Conservation (phyloP, 2,888 invertebrate species). For the Rotaria socialis region DNA sequence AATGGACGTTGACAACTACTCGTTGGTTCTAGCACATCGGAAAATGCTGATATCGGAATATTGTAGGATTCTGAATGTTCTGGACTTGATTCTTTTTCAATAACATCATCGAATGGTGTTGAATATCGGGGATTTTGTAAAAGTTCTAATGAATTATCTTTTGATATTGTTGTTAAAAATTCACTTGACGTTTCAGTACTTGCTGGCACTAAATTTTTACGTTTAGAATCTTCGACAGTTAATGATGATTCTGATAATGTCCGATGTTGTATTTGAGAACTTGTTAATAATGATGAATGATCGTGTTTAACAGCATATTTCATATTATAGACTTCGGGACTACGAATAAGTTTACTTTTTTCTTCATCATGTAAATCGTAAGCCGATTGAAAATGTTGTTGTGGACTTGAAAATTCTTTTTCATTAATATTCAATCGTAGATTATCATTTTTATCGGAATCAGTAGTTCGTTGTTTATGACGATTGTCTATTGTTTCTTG, state of each 20-base stretch:
- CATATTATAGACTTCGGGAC: slow-evolving; percentile 14
- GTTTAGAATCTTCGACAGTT: neutral
- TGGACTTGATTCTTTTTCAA: slow-evolving; percentile 25
- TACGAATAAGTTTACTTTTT: slow-evolving; percentile 30
- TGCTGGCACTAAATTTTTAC: neutral
- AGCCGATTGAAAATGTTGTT: slow-evolving; percentile 25
- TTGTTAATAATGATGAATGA: neutral
- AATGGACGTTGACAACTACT: slow-evolving; percentile 28
- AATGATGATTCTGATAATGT: slow-evolving; percentile 22
- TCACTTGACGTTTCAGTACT: neutral
- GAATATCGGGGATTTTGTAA: neutral
- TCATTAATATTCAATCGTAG: neutral
- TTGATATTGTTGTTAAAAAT: slow-evolving; percentile 18
- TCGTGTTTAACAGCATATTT: neutral
- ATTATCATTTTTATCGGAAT: neutral
- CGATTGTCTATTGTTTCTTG: neutral
- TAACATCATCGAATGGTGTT: slow-evolving; percentile 1
- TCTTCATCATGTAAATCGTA: slow-evolving; percentile 15
- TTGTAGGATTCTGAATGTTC: neutral
- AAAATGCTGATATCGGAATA: neutral
- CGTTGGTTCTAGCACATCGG: neutral
- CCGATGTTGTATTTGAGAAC: neutral
- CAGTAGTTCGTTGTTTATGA: neutral
- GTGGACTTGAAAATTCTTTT: neutral
- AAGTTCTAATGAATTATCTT: slow-evolving; percentile 1